Conservation (phyloP, 2,888 invertebrate species). For the Habrosyne pyritoides region DNA sequence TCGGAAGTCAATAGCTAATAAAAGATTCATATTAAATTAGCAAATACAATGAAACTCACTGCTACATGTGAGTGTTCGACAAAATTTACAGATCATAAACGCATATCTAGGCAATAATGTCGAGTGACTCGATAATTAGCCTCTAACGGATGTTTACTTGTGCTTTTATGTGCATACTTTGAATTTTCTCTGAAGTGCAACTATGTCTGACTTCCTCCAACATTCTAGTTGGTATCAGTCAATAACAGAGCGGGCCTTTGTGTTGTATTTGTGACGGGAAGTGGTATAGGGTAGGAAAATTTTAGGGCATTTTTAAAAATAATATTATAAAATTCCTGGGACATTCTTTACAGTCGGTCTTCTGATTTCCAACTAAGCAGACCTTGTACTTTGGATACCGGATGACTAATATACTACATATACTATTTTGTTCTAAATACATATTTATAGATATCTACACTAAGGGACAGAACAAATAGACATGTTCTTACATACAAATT, state of each 20-base stretch:
- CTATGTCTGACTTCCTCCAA: constrained; percentile 44
- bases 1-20: no score
- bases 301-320: no score
- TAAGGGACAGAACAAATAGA: no score
- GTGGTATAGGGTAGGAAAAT: background rate
- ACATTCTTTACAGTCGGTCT: no score
- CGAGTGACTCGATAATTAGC: constrained; percentile 10
- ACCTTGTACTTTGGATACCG: no score
- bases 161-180: constrained; percentile 22
- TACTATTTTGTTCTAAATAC: no score
- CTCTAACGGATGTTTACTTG: constrained; percentile 30
- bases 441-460: no score
- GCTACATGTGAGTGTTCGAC: background rate
- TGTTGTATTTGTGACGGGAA: constrained; percentile 12
- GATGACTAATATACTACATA: no score
- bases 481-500: no score
- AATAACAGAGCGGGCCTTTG: constrained; percentile 27
- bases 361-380: no score
- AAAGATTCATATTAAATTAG: no score
- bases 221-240: constrained; percentile 21
- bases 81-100: background rate
- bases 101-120: background rate
- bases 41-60: background rate
- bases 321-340: no score
- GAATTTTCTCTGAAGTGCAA: constrained; percentile 40